These are phyloP conservation scores for Struthidea cinerea DNA, from an alignment of 2,113 vertebrate species.

Conservation along the genomic window DNA sequence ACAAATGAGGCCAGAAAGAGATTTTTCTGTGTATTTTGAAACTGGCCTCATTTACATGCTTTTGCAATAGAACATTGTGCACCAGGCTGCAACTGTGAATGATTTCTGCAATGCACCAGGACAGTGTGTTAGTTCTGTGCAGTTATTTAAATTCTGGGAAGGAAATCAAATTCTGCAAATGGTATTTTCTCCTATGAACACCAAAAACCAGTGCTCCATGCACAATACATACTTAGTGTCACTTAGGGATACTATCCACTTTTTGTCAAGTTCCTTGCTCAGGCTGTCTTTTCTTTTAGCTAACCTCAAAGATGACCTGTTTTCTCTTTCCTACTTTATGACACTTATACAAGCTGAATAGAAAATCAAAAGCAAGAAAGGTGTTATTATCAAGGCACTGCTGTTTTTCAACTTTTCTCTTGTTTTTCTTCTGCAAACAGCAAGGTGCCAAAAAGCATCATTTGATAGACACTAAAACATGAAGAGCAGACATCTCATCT, in stretches of 20 bases:
- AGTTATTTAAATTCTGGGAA: constrained; percentile 61
- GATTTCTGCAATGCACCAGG: constrained; percentile 37
- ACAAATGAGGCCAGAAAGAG: not conserved
- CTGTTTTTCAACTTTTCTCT: not conserved
- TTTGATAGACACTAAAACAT: constrained; percentile 11
- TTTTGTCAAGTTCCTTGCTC: constrained; percentile 19
- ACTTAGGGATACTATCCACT: constrained; percentile 25
- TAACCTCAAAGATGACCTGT: constrained; percentile 12
- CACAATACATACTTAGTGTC: not conserved
- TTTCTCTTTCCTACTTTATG: constrained; percentile 40
- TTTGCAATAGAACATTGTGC: constrained; percentile 26
- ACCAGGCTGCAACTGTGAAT: constrained; percentile 27
- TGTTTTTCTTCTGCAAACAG: not conserved
- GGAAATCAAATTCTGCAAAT: constrained; percentile 50
- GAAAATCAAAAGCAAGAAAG: constrained; percentile 46
- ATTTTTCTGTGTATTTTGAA: constrained; percentile 34
- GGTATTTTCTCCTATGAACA: constrained; percentile 17
- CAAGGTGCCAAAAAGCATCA: not conserved
- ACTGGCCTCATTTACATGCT: constrained; percentile 23
- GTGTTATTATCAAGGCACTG: constrained; percentile 3
- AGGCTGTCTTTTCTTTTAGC: constrained; percentile 35
- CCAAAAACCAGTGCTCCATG: not conserved
- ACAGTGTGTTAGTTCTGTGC: constrained; percentile 27
- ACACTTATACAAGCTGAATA: not conserved
- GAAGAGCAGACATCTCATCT: not conserved